Conservation (phyloP, 2,113 vertebrate genomes). For the Aegithalos caudatus region DNA sequence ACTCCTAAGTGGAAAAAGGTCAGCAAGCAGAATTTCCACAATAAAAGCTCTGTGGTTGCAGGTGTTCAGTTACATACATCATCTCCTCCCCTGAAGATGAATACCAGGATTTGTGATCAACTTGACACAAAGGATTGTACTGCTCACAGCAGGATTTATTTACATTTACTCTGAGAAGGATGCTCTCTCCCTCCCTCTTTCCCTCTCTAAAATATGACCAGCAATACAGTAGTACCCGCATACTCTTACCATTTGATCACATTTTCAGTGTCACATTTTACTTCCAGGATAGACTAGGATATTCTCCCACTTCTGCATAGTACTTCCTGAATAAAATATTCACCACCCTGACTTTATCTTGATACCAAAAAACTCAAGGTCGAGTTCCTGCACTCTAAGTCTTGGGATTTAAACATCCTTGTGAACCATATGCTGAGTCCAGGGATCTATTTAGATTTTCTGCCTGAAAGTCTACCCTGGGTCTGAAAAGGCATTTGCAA, state of each 20-base stretch:
- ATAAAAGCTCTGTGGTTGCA: constrained; percentile 73
- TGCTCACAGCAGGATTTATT: constrained; percentile 80
- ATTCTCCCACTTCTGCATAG: background rate
- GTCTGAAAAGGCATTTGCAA: background rate
- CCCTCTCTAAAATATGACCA: constrained; percentile 16
- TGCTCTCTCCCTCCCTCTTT: constrained; percentile 75
- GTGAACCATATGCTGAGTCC: background rate
- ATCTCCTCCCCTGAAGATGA: constrained; percentile 76
- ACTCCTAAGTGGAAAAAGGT: constrained; percentile 36
- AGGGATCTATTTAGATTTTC: background rate
- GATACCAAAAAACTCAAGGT: background rate
- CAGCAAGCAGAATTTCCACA: constrained; percentile 62
- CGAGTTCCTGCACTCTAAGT: background rate
- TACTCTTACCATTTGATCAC: background rate
- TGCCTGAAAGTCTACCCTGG: background rate
- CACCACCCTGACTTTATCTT: background rate
- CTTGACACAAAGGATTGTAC: constrained; percentile 85
- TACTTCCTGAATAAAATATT: background rate
- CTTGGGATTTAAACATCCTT: background rate
- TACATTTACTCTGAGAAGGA: constrained; percentile 81
- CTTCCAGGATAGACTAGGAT: background rate
- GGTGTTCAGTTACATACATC: constrained; percentile 78
- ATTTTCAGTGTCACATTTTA: background rate
- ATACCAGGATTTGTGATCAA: constrained; percentile 81
- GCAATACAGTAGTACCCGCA: background rate